phyloP scores from a whole-genome alignment of 2,797 vertebrate species.

The Centroberyx gerrardi region DNA sequence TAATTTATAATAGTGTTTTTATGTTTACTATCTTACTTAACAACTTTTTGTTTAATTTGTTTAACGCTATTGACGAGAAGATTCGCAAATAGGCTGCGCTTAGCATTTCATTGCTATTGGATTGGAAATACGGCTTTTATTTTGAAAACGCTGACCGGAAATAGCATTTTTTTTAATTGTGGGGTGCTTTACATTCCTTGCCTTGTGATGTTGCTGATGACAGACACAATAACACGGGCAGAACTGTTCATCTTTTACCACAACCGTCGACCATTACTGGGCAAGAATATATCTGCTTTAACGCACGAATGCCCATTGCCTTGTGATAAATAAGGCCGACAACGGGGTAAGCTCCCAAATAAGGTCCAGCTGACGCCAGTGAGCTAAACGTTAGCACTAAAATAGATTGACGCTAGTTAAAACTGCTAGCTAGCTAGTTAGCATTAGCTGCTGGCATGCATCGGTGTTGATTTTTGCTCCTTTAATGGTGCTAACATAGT shows the following conservation, averaged over 20 bases:
- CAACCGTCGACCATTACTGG: neutral
- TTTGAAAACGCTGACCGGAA: slow-evolving; percentile 54
- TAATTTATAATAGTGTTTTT: no score
- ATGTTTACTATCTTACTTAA: no score
- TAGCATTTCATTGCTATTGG: no score
- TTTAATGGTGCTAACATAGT: neutral
- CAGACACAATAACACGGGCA: slow-evolving; percentile 49
- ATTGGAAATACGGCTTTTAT: neutral
- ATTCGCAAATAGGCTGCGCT: no score
- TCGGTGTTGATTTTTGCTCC: neutral
- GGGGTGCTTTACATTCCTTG: slow-evolving; percentile 10
- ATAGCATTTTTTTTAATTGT: fast-evolving
- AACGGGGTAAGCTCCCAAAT: slow-evolving; percentile 57
- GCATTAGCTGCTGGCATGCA: slow-evolving; percentile 60
- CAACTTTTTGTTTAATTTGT: no score
- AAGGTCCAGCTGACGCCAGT: neutral
- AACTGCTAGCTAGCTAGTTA: slow-evolving; percentile 51
- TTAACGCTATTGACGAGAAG: no score
- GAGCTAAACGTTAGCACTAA: neutral
- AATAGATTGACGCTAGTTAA: neutral
- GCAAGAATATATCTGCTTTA: neutral
- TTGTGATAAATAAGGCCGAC: slow-evolving; percentile 27
- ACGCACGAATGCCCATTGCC: neutral
- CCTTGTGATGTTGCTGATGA: slow-evolving; percentile 49
- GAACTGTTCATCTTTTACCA: neutral